Evolutionary conservation across 2,888 invertebrate genomes (phyloP).

Genomic region (Drosophila cognata): DNA sequence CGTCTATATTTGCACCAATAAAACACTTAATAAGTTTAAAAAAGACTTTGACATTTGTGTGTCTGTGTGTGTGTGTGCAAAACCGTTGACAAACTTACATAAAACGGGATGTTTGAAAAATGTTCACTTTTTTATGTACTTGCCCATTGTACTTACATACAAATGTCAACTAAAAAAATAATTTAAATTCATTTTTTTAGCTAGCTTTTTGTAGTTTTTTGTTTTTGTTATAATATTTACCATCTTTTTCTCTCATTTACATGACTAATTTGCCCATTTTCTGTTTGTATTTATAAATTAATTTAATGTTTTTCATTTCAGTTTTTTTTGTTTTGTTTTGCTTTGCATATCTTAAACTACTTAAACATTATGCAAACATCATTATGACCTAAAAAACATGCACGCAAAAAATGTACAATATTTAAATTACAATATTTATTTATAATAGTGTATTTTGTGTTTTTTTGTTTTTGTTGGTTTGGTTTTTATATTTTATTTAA

Average conservation of each 20-base stretch:
- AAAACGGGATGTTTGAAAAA: conserved; percentile 2
- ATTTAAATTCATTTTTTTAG: conserved; percentile 8
- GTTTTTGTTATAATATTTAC: conserved; percentile 16
- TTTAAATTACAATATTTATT: conserved; percentile 52
- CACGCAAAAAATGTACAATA: conserved; percentile 59
- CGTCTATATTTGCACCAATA: conserved; percentile 19
- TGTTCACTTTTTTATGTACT: conserved; percentile 2
- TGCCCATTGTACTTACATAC: background rate
- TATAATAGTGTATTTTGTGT: conserved; percentile 56
- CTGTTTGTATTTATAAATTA: conserved; percentile 60
- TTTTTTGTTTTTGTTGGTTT: conserved; percentile 20
- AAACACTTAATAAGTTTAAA: conserved; percentile 5
- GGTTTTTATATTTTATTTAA: conserved; percentile 40
- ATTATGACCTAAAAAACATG: conserved; percentile 53
- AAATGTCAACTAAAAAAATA: conserved; percentile 29
- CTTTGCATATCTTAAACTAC: conserved; percentile 73
- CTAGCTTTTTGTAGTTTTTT: conserved; percentile 6
- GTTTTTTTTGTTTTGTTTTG: conserved; percentile 52
- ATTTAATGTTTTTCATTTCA: conserved; percentile 54
- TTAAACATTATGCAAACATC: conserved; percentile 75
- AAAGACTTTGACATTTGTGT: conserved; percentile 8
- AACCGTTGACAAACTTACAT: background rate
- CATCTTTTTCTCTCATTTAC: conserved; percentile 38
- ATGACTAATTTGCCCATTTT: conserved; percentile 61
- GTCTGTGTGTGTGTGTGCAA: conserved; percentile 1